Percentiles rank a stretch among this genome's conserved stretches.
Evolutionary conservation across 2,888 invertebrate species (phyloP).

Genomic region (Caenorhabditis angaria): DNA sequence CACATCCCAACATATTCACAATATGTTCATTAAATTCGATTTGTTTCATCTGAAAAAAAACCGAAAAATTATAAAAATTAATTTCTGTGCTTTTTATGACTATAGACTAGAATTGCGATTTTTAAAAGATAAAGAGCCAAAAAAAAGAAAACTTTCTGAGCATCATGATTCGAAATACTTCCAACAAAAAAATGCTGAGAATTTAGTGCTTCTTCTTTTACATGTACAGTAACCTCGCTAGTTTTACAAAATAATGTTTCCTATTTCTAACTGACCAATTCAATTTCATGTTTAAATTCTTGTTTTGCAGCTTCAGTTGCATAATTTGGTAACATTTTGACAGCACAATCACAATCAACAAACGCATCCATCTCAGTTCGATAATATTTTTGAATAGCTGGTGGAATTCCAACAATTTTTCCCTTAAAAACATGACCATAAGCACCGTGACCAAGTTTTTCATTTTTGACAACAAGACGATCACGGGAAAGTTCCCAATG

Average conservation of each 20-base stretch:
- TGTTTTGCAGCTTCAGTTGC: slow-evolving; percentile 59
- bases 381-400: slow-evolving; percentile 62
- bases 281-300: slow-evolving; percentile 64
- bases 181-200: no score
- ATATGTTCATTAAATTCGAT: slow-evolving; percentile 66
- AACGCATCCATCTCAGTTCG: slow-evolving; percentile 40
- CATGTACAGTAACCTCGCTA: background rate
- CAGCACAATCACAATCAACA: slow-evolving; percentile 51
- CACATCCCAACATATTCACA: slow-evolving; percentile 69
- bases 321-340: slow-evolving; percentile 63
- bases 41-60: slow-evolving; percentile 64
- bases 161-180: no score
- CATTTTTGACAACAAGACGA: slow-evolving; percentile 62
- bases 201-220: no score
- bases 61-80: no score
- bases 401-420: slow-evolving; percentile 62
- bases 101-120: no score
- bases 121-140: no score
- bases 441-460: slow-evolving; percentile 65
- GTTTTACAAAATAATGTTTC: background rate
- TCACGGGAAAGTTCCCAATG: slow-evolving; percentile 68
- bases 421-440: slow-evolving; percentile 65
- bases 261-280: slow-evolving; percentile 39
- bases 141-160: no score
- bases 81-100: no score